Conservation (phyloP, 2,797 vertebrate genomes). For the Diceros bicornis region DNA sequence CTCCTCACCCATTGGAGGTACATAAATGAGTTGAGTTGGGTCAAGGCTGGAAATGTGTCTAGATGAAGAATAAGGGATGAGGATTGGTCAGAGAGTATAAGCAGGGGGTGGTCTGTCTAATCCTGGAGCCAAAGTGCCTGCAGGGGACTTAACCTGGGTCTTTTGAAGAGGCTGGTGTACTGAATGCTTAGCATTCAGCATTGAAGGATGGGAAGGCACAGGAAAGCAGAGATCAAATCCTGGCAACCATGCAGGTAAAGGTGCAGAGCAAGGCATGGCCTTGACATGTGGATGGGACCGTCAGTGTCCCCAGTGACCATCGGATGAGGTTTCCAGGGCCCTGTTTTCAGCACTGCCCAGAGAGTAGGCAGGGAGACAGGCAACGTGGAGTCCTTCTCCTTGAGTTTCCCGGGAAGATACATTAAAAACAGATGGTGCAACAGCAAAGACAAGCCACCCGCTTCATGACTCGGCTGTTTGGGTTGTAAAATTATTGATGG, state of each 20-base stretch:
- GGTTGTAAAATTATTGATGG: slow-evolving; percentile 36
- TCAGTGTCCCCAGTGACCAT: fast-evolving
- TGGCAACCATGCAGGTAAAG: background rate
- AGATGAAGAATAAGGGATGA: background rate
- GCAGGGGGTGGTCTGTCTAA: background rate
- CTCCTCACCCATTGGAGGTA: background rate
- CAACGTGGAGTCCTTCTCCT: background rate
- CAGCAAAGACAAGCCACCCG: background rate
- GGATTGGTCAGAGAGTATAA: background rate
- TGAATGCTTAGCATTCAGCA: background rate
- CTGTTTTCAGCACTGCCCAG: background rate
- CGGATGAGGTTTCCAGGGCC: background rate
- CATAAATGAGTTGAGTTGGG: background rate
- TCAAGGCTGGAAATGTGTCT: background rate
- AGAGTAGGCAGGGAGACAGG: background rate
- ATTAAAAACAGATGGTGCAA: slow-evolving; percentile 35
- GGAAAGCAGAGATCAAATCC: background rate
- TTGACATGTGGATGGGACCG: background rate
- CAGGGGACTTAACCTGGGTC: background rate
- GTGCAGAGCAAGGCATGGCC: background rate
- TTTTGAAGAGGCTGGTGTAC: background rate
- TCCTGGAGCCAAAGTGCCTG: background rate
- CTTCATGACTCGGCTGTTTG: background rate
- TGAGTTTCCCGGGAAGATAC: background rate
- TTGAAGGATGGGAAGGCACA: background rate